phyloP scores from a whole-genome alignment of 2,113 vertebrate species.

The Calonectris borealis region DNA sequence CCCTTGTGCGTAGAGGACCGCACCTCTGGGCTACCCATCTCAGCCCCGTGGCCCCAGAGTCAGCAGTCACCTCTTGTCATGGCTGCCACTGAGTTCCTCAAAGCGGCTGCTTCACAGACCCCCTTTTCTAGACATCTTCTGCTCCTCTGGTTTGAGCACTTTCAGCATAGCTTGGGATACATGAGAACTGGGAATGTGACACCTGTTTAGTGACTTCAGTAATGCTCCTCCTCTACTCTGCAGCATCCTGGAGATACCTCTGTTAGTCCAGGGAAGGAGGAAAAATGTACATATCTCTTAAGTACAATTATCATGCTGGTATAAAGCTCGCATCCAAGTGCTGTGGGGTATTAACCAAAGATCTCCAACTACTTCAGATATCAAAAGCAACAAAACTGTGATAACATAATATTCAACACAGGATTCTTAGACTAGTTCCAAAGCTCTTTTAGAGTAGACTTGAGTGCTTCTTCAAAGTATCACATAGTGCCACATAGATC shows the following conservation, averaged over 20 bases:
- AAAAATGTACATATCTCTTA: not conserved
- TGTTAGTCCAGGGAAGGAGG: not conserved
- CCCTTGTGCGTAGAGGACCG: fast-evolving
- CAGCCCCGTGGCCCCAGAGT: not conserved
- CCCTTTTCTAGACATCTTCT: not conserved
- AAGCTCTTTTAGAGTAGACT: not conserved
- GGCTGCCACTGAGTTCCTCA: not conserved
- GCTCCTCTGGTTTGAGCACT: not conserved
- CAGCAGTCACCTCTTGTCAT: not conserved
- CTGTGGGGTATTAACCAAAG: not conserved
- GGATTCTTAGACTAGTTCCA: not conserved
- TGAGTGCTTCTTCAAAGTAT: not conserved
- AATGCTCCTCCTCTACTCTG: not conserved
- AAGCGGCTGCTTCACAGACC: not conserved
- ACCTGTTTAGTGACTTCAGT: not conserved
- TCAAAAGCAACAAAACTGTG: not conserved
- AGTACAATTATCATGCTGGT: not conserved
- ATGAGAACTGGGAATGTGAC: not conserved
- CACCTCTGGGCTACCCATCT: not conserved
- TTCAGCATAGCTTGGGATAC: fast-evolving
- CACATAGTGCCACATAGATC: not conserved
- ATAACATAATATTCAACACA: not conserved
- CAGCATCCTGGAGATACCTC: not conserved
- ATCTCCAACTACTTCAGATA: not conserved
- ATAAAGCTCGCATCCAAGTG: not conserved